Base-by-base conservation (phyloP, 2,113 vertebrate genomes). In the Lophochroa leadbeateri region DNA sequence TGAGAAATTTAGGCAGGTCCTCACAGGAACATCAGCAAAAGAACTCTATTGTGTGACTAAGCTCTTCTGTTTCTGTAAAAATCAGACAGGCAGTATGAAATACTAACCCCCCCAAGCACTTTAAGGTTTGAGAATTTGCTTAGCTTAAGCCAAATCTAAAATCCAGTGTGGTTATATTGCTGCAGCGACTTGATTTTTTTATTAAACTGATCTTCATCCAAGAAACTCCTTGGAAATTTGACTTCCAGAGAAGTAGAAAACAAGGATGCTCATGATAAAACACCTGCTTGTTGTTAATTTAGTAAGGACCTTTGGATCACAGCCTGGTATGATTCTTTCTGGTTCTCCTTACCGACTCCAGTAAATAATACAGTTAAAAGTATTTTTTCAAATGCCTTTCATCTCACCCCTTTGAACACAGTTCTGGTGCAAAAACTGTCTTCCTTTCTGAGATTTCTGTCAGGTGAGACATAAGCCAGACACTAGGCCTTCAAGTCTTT, bases 211-310 rank as follows among this genome's bases (percentile, higher is more conserved):
- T 88, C 47, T 88, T 47, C 43, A 53, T 83, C 84, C 61, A 87
- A 83, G 91, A 44, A 55, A 72, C 60, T 93, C 75, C 79, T 81
- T 81, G 86, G 90, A 95, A 96, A 94, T 49, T 70, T 77, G 58
- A 94, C 67, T 79, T 86, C 60, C 53, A 65, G 79, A 77, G 64
- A 86, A 86, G 29, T 69, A 61, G 58, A 85, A 89, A 89, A 69
- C 47, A 81, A 88, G 25, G 47, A 39, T 86, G 60, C 70, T 80
- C 60, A 17, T 78, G 19, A 61, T 64, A 76, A 86, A 96, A 53
- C 64, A 90, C 78, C 79, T 85, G 58, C 79, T 96, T 95, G 70
- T 60, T 79, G 29, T 77, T 95, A 94, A 82, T 86, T 83, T 88
- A 78, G 47, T 61, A 82, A 92, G 33, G 28, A 41, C 5, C 7